Conservation (phyloP, 2,888 invertebrate genomes). For the Microplitis manilae region DNA sequence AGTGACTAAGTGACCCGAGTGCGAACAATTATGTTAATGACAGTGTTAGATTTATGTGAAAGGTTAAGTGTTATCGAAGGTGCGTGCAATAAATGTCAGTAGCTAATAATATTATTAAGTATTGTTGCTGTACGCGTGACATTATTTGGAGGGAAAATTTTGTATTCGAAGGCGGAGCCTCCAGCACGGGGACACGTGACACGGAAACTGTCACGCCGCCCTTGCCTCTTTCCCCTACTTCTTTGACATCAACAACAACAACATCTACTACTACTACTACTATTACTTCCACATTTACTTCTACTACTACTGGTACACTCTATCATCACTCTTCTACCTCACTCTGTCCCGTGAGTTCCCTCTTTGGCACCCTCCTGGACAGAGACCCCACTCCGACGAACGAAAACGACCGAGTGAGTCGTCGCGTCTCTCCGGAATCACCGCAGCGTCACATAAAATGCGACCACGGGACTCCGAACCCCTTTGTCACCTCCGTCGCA, state of each 20-base stretch:
- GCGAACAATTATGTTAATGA: neutral
- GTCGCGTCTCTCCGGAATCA: constrained; percentile 36
- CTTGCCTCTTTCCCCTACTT: constrained; percentile 61
- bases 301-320: constrained; percentile 7
- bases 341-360: constrained; percentile 6
- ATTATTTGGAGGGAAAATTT: constrained; percentile 55
- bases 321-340: neutral
- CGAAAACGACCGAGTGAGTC: constrained; percentile 47
- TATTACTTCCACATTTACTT: constrained; percentile 2
- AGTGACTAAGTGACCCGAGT: constrained; percentile 10
- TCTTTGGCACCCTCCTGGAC: constrained; percentile 35
- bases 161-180: constrained; percentile 68
- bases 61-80: neutral
- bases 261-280: constrained; percentile 34
- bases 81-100: neutral
- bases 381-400: constrained; percentile 29
- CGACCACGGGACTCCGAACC: neutral
- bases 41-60: constrained; percentile 1
- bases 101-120: neutral
- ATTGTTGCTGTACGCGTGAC: constrained; percentile 37
- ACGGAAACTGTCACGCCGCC: constrained; percentile 71
- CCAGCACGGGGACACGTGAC: constrained; percentile 69
- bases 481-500: neutral
- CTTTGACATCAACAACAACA: neutral
- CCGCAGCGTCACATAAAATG: constrained; percentile 21